phyloP scores from a whole-genome alignment of 92 coral and sea anemone genomes.

The Isaurus tuberculatus region DNA sequence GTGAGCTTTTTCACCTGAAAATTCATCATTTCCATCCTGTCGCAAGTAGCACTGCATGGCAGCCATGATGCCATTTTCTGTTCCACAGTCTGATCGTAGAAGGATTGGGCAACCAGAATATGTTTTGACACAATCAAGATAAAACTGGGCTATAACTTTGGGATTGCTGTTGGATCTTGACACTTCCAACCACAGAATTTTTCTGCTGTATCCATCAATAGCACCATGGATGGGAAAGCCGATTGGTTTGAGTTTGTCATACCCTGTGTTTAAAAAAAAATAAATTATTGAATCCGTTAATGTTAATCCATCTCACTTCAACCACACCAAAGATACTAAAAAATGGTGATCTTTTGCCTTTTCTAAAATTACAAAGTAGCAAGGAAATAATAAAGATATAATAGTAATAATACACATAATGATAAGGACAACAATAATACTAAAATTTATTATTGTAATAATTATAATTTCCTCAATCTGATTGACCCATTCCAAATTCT shows the following conservation, averaged over 20 bases:
- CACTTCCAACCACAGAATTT: conserved; percentile 64
- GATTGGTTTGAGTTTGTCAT: background rate
- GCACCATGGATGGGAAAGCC: conserved; percentile 55
- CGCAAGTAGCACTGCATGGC: conserved; percentile 60
- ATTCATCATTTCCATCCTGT: conserved; percentile 50
- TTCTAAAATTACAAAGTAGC: background rate
- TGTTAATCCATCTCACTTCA: background rate
- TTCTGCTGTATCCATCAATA: conserved; percentile 59
- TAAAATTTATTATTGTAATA: too few relatives aligned
- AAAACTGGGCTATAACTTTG: conserved; percentile 48
- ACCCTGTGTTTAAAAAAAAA: background rate
- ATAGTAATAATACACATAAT: too few relatives aligned
- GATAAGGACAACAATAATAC: background rate
- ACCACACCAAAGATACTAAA: background rate
- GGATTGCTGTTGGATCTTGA: conserved; percentile 64
- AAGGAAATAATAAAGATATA: background rate
- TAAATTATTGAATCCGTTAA: background rate
- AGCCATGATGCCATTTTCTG: conserved; percentile 65
- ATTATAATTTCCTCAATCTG: too few relatives aligned
- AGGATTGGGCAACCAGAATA: conserved; percentile 61
- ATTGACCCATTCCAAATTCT: too few relatives aligned
- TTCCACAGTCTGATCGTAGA: conserved; percentile 56
- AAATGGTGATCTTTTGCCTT: background rate
- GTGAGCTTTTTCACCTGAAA: conserved; percentile 65
- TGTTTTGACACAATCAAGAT: conserved; percentile 54